These are phyloP conservation scores for Meteorus cinctellus DNA, from an alignment of 2,888 invertebrate species.

Conservation along the genomic window DNA sequence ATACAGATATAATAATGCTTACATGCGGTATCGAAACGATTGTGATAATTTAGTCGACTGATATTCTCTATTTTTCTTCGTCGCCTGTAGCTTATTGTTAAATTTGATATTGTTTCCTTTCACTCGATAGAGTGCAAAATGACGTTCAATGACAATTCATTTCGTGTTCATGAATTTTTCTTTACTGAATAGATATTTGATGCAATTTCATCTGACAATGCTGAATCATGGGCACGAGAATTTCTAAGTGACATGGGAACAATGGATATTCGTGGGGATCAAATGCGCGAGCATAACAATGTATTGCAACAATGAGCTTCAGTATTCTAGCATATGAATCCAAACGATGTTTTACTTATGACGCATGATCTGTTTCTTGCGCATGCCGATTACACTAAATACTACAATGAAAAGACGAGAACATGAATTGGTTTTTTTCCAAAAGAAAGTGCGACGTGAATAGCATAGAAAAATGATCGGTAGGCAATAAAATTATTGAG, in stretches of 20 bases:
- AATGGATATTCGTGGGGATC: too few relatives aligned
- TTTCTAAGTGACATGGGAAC: not conserved
- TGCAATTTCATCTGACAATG: not conserved
- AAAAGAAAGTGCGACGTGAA: slow-evolving; percentile 20
- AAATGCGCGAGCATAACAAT: too few relatives aligned
- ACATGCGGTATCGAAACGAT: slow-evolving; percentile 37
- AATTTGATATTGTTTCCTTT: not conserved
- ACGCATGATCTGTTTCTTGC: too few relatives aligned
- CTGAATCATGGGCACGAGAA: not conserved
- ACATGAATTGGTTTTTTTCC: too few relatives aligned
- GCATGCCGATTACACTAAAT: not conserved
- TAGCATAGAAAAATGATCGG: not conserved
- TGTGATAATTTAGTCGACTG: slow-evolving; percentile 48
- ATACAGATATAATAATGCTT: not conserved
- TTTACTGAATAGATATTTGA: slow-evolving; percentile 11
- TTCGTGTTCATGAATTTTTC: slow-evolving; percentile 2
- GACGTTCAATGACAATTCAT: slow-evolving; percentile 49
- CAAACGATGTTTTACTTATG: too few relatives aligned
- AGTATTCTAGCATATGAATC: too few relatives aligned
- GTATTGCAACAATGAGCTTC: too few relatives aligned
- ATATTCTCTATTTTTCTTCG: slow-evolving; percentile 35
- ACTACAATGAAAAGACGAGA: slow-evolving; percentile 3
- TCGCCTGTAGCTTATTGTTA: not conserved
- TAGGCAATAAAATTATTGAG: not conserved
- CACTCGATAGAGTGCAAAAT: slow-evolving; percentile 52